phyloP scores from a whole-genome alignment of 2,797 vertebrate genomes.

The Decapterus maruadsi region DNA sequence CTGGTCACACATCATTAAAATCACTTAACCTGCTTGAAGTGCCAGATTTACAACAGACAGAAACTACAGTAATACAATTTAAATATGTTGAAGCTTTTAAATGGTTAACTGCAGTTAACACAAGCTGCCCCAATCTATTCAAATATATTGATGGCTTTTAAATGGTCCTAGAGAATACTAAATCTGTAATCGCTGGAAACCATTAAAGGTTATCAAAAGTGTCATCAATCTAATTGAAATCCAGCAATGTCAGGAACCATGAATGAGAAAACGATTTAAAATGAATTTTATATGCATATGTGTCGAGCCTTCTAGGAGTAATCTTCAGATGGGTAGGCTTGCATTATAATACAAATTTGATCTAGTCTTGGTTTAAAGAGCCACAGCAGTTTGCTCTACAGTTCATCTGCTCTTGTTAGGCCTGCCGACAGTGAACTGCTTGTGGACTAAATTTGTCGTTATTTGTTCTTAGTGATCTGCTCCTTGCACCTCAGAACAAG shows the following conservation, averaged over 20 bases:
- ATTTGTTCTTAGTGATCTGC: neutral
- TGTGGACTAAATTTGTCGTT: neutral
- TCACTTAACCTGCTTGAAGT: conserved; percentile 16
- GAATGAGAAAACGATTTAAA: neutral
- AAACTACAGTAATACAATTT: neutral
- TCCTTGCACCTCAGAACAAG: too few relatives aligned
- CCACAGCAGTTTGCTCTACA: neutral
- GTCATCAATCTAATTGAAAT: conserved; percentile 4
- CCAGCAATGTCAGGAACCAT: neutral
- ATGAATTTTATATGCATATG: conserved; percentile 14
- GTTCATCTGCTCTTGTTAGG: neutral
- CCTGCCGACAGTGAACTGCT: neutral
- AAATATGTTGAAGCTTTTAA: neutral
- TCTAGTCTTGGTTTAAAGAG: conserved; percentile 9
- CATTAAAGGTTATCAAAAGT: conserved; percentile 5
- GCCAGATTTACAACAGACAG: conserved; percentile 18
- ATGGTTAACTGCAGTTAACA: too few relatives aligned
- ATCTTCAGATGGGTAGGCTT: conserved; percentile 13
- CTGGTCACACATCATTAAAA: conserved; percentile 37
- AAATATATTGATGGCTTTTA: neutral
- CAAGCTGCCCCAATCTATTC: neutral
- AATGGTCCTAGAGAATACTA: neutral
- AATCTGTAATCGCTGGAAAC: neutral
- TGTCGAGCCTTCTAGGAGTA: neutral
- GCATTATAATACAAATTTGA: neutral